Evolutionary conservation across 2,797 vertebrate species (phyloP).

Genomic region (Mionectes olivaceus): DNA sequence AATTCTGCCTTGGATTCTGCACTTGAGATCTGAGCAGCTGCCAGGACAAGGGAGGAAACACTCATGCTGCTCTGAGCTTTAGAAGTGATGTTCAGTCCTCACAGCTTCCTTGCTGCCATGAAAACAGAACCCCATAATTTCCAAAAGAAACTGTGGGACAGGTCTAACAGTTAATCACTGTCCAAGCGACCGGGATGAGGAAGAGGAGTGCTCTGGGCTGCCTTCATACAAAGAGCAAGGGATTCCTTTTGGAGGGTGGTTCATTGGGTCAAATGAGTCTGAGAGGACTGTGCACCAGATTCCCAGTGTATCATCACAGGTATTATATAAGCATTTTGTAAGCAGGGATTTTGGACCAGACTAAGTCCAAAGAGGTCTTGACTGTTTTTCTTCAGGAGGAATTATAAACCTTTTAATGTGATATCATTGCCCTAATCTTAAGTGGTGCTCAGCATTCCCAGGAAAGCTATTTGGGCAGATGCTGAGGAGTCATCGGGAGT

Average conservation of each 20-base stretch:
- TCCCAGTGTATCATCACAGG: background rate
- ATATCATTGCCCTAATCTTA: background rate
- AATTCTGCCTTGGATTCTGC: background rate
- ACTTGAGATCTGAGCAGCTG: background rate
- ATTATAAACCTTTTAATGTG: background rate
- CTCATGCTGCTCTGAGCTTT: background rate
- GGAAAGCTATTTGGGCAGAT: background rate
- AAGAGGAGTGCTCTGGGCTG: background rate
- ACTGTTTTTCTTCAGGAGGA: background rate
- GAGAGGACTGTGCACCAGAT: background rate
- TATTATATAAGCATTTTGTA: accelerated
- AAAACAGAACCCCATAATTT: background rate
- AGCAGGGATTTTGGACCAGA: background rate
- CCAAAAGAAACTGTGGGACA: too few species aligned
- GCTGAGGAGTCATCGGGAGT: background rate
- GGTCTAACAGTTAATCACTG: background rate
- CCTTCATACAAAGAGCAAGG: background rate
- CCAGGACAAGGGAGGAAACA: background rate
- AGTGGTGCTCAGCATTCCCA: accelerated
- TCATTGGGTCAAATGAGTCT: background rate
- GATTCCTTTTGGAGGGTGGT: background rate
- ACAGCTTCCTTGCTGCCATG: accelerated
- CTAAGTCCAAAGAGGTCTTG: background rate
- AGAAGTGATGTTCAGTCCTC: background rate
- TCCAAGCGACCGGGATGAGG: background rate